Conservation (phyloP, 2,113 vertebrate species). For the Platysternon megacephalum region DNA sequence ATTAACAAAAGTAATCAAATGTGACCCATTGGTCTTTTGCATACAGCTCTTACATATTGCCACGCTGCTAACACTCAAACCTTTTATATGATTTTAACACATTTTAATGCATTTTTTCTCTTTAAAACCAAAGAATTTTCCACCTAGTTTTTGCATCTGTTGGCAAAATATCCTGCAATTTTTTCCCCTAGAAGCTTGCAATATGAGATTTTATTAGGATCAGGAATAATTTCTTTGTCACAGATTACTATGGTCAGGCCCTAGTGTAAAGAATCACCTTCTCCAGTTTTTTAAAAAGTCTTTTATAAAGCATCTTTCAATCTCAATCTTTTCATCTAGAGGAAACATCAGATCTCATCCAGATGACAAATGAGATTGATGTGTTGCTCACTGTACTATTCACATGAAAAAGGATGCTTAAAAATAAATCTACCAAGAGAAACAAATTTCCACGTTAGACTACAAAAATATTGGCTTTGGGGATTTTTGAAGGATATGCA, state of each 20-base stretch:
- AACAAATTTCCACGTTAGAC: conserved; percentile 11
- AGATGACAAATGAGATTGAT: neutral
- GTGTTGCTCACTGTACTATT: neutral
- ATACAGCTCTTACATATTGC: neutral
- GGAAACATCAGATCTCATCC: neutral
- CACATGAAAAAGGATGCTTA: neutral
- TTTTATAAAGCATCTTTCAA: conserved; percentile 18
- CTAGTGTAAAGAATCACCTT: conserved; percentile 20
- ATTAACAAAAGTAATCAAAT: neutral
- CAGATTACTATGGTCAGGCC: conserved; percentile 40
- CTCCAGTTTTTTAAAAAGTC: conserved; percentile 30
- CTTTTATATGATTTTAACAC: neutral
- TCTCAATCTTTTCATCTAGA: neutral
- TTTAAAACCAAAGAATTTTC: neutral
- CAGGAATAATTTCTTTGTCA: conserved; percentile 40
- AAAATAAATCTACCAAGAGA: neutral
- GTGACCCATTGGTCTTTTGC: neutral
- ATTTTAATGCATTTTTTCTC: neutral
- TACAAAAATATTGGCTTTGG: neutral
- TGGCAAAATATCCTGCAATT: neutral
- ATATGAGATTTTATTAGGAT: conserved; percentile 44
- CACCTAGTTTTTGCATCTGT: neutral
- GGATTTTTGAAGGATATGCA: neutral
- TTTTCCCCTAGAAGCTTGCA: conserved; percentile 25
- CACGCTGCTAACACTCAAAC: neutral